Percentiles rank a stretch among this genome's conserved stretches.
phyloP scores from a whole-genome alignment of 1,140 invertebrate genomes.

The Diorhabda elongata region DNA sequence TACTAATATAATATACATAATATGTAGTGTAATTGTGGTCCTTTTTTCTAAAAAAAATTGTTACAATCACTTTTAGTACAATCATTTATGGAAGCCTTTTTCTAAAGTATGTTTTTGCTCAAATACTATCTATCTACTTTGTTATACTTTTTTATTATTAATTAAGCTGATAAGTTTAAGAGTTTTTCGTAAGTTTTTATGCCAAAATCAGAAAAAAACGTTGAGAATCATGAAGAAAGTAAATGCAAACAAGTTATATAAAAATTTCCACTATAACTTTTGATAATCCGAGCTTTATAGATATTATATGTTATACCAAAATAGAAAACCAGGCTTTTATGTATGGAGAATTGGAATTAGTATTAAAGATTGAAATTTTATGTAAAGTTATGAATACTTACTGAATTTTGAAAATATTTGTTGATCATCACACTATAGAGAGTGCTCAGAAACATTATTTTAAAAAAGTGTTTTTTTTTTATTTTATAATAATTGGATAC shows the following conservation, averaged over 20 bases:
- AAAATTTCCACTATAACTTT: background rate
- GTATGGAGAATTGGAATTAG: background rate
- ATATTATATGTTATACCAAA: background rate
- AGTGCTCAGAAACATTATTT: no score
- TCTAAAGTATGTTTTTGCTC: background rate
- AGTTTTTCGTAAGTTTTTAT: background rate
- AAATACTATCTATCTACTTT: background rate
- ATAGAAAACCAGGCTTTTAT: background rate
- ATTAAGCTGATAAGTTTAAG: background rate
- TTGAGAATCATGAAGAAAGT: background rate
- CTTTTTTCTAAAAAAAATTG: background rate
- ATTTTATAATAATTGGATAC: no score
- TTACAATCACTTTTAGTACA: background rate
- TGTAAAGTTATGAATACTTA: background rate
- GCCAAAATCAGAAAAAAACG: background rate
- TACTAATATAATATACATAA: no score
- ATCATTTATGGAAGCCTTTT: background rate
- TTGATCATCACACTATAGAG: no score
- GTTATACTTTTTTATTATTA: background rate
- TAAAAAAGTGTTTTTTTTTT: no score
- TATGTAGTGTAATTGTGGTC: no score
- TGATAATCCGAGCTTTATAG: background rate
- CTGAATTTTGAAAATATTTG: background rate
- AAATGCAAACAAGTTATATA: background rate
- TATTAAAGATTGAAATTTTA: conserved; percentile 3